phyloP scores from a whole-genome alignment of 53 echinoderm and acorn worm species.

The Echinarachnius parma region DNA sequence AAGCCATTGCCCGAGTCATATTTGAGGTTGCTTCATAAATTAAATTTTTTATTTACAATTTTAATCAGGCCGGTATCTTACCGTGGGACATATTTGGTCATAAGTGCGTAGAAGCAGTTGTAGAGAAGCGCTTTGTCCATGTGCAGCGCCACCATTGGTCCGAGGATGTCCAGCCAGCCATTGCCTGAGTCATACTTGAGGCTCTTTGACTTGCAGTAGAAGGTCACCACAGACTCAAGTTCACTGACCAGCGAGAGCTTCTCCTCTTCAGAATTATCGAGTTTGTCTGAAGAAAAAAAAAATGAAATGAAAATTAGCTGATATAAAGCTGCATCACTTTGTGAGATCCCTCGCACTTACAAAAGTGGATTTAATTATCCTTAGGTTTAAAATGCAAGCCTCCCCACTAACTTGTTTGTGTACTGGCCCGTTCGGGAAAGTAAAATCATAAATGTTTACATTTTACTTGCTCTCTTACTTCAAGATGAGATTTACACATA shows the following conservation, averaged over 20 bases:
- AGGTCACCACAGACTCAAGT: conserved; percentile 90
- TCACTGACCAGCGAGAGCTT: conserved; percentile 87
- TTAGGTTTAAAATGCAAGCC: no score
- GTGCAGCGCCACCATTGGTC: conserved; percentile 87
- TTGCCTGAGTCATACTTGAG: conserved; percentile 75
- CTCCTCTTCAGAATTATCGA: conserved; percentile 96
- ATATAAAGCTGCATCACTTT: no score
- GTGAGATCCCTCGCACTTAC: no score
- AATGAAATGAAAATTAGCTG: not conserved
- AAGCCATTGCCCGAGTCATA: conserved; percentile 83
- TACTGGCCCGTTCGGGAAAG: no score
- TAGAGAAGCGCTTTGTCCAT: conserved; percentile 96
- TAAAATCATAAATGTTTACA: no score
- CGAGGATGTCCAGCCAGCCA: conserved; percentile 90
- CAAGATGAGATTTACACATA: no score
- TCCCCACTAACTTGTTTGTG: no score
- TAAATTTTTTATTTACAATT: no score
- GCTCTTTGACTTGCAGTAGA: conserved; percentile 92
- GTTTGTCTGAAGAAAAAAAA: conserved; percentile 65
- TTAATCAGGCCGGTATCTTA: conserved; percentile 35
- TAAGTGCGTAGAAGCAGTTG: conserved; percentile 98
- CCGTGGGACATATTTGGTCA: conserved; percentile 95
- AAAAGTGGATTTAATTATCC: no score
- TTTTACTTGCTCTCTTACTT: no score
- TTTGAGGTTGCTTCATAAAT: no score